Evolutionary conservation across 2,797 vertebrate genomes (phyloP), one percentile per base, ranked within the genome.

Genomic region (Nannoperca obscura): DNA sequence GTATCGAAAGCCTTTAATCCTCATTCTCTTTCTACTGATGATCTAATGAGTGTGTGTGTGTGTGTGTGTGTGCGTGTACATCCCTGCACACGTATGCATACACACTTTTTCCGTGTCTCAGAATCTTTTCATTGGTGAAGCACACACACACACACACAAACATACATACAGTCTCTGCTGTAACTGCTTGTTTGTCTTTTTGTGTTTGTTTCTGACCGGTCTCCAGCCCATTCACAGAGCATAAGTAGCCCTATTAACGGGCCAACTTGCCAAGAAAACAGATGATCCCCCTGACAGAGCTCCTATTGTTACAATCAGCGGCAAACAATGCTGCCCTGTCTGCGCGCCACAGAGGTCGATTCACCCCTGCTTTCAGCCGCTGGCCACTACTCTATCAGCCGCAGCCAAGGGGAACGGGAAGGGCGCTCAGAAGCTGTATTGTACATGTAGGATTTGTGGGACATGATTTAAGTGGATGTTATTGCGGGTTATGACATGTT

Each of bases 231-330:
- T 90, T 87, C 85, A 74, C 82, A 50, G 70, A 58, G 82, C 90
- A 90, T 94, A 91, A 93, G 90, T 89, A 91, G 90, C 89, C 88
- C 84, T 91, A 92, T 94, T 94, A 93, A 84, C 44, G 7, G 79
- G 83, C 89, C 90, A 91, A 88, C 90, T 93, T 84, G 92, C 92
- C 92, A 94, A 90, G 89, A 93, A 93, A 93, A 93, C 89, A 93
- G 92, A 94, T 93, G 92, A 93, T 92, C 92, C 91, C 77, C 61
- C 83, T 58, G 89, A 93, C 93, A 94, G 90, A 93, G 88, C 54
- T 83, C 74, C 91, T 89, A 92, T 93, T 94, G 92, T 94, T 91
- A 68, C 20, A 3, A 58, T 79, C 72, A 59, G 82, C 53, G 12
- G 59, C n/a, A 8, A 92, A 94, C 93, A 93, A 94, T 92, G 82